These are phyloP conservation scores for Apteryx mantelli DNA, from an alignment of 2,113 vertebrate species.

Conservation along the genomic window DNA sequence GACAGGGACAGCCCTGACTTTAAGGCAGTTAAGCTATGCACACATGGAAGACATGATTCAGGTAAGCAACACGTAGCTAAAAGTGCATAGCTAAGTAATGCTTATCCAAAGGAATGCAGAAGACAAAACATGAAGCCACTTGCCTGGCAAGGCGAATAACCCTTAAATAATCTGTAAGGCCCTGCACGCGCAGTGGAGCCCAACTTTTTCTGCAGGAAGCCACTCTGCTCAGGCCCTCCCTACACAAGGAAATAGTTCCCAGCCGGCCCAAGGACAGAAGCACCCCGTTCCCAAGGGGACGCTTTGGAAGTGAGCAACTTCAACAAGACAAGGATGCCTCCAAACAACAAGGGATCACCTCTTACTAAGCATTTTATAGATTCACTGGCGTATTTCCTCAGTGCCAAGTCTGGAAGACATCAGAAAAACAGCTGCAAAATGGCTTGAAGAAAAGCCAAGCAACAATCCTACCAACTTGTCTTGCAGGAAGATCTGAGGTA, in stretches of 20 bases:
- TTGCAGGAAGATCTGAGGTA: background rate
- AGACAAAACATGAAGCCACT: conserved; percentile 64
- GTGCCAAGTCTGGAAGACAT: accelerated
- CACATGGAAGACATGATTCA: background rate
- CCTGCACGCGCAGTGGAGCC: background rate
- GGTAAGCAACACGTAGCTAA: conserved; percentile 25
- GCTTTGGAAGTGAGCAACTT: background rate
- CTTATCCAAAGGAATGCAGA: conserved; percentile 39
- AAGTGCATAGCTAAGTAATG: background rate
- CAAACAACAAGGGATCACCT: background rate
- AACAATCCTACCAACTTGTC: accelerated
- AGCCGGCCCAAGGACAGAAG: background rate
- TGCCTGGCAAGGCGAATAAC: conserved; percentile 38
- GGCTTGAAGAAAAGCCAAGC: accelerated
- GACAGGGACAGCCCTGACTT: background rate
- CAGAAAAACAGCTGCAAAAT: background rate
- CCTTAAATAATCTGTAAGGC: conserved; percentile 41
- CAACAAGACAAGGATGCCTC: background rate
- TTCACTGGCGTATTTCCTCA: accelerated
- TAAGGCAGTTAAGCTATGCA: background rate
- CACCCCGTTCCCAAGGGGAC: background rate
- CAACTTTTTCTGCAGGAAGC: background rate
- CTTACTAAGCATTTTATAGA: accelerated
- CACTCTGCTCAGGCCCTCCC: background rate
- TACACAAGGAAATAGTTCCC: background rate